Evolutionary conservation across 2,888 invertebrate species (phyloP).

Genomic region (Cynaeus angustus): DNA sequence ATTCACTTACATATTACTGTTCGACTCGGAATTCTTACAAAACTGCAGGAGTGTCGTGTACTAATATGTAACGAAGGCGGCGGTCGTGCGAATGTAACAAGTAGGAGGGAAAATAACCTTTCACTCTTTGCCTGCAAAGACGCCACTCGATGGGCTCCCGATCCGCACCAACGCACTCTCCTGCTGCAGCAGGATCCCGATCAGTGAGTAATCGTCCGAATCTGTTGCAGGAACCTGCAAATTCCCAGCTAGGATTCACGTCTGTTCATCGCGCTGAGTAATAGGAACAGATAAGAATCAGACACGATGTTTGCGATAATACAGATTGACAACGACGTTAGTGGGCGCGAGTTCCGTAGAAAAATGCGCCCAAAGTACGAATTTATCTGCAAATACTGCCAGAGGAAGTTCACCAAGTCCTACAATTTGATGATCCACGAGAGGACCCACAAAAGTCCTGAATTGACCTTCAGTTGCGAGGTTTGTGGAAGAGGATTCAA

Average conservation of each 20-base stretch:
- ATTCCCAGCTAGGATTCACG: slow-evolving; percentile 27
- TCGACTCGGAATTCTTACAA: slow-evolving; percentile 43
- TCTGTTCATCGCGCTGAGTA: slow-evolving; percentile 50
- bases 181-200: slow-evolving; percentile 20
- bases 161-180: slow-evolving; percentile 50
- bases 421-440: slow-evolving; percentile 99
- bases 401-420: slow-evolving; percentile 97
- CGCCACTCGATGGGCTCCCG: slow-evolving; percentile 54
- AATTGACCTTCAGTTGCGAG: slow-evolving; percentile 97
- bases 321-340: slow-evolving; percentile 91
- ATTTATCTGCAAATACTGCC: slow-evolving; percentile 98
- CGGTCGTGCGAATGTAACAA: slow-evolving; percentile 46
- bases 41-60: slow-evolving; percentile 48
- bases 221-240: slow-evolving; percentile 34
- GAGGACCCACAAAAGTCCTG: slow-evolving; percentile 96
- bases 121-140: slow-evolving; percentile 53
- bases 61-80: slow-evolving; percentile 42
- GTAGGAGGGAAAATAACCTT: slow-evolving; percentile 53
- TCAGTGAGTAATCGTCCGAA: slow-evolving; percentile 15
- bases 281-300: slow-evolving; percentile 57
- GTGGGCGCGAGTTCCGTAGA: slow-evolving; percentile 89
- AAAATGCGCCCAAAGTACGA: slow-evolving; percentile 96
- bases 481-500: slow-evolving; percentile 98
- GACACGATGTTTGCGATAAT: slow-evolving; percentile 90
- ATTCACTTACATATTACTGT: slow-evolving; percentile 46